Evolutionary conservation across 2,888 invertebrate genomes (phyloP), one percentile per base, ranked within the genome.

Genomic region (Trachelus iudaicus): DNA sequence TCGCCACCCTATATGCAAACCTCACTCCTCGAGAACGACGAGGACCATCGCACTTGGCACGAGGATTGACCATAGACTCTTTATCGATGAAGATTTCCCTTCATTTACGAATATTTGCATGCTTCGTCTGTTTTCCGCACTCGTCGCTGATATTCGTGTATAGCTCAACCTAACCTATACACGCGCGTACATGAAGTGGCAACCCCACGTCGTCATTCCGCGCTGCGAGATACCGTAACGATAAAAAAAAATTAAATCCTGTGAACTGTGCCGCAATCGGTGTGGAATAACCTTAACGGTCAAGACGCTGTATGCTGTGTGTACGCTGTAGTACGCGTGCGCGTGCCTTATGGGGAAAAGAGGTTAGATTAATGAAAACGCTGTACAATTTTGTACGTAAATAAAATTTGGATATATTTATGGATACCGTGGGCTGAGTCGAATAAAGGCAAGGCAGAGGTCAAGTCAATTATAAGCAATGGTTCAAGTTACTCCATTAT

Each of bases 401-500:
- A 23, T 2, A 56, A 56, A 2, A 56, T 56, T 23, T 56, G 56
- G 23, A 56, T 40, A 40, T 40, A 40, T 15, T 40, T 23, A 56
- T 56, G 23, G 23, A 23, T 56, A 9, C 23, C 23, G 56, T 56
- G 9, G 2, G 9, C 56, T 23, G 23, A 23, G 56, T 56, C 23
- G 9, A 15, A 56, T 56, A 23, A 23, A 23, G 40, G 40, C 6
- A 23, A 40, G 56, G 56, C 56, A 56, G 56, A 56, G 56, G 23
- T n/a, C 74, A 30, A 77, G 40, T 77, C 77, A 77, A 77, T 77
- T 77, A 75, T 77, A 75, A 77, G 31, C 69, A 75, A 77, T 77
- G 69, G 34, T 69, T 69, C 69, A 77, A 77, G 74, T 77, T 77
- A 33, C 69, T 77, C 77, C 69, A 69, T 77, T 77, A 77, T 40